Evolutionary conservation across 2,888 invertebrate species (phyloP), one percentile per base, ranked within the genome.

Genomic region (Hofmannophila pseudospretella): DNA sequence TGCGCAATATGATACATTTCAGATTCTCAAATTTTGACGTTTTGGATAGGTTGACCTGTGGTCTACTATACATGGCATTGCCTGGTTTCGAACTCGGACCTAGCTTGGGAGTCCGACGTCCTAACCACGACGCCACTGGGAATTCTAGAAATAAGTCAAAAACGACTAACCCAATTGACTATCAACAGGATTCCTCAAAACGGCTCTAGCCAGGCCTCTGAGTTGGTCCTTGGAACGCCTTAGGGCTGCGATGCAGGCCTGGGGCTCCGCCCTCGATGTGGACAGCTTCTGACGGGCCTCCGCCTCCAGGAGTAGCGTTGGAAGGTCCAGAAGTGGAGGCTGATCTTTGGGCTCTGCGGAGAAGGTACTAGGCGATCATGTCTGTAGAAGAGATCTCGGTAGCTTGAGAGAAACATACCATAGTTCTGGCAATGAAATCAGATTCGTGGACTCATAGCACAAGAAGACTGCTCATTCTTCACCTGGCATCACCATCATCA

Each of bases 131-230:
- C n/a, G n/a, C n/a, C n/a, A n/a, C 5, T 16, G 16, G 3, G 16
- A 16, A 16, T 3, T 16, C 16, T 3, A 4, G 16, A 4, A 16
- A 12, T 23, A n/a, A 31, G 19, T 7, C 9, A 19, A 13, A 9
- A 30, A 10, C 1, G 3, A 38, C 54, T 73, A 63, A 67, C 88
- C 84, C 19, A 96, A 67, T 50, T 95, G 93, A 0, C 88, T 78
- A 45, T 94, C 91, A 32, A 97, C 92, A 0, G 96, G 96, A 3
- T 92, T 90, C 66, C 94, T 92, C 27, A 96, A 90, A 25, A 94
- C 91, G 39, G 93, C 91, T 55, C 93, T 91, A 0, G 93, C 93
- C 5, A 92, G 89, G 9, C 89, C 89, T 55, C 94, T 92, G 1
- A 94, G 90, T 55, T 94, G 93, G 0, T 95, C 88, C 38, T 89